Conservation (phyloP, 2,888 invertebrate species). For the Temnothorax unifasciatus region DNA sequence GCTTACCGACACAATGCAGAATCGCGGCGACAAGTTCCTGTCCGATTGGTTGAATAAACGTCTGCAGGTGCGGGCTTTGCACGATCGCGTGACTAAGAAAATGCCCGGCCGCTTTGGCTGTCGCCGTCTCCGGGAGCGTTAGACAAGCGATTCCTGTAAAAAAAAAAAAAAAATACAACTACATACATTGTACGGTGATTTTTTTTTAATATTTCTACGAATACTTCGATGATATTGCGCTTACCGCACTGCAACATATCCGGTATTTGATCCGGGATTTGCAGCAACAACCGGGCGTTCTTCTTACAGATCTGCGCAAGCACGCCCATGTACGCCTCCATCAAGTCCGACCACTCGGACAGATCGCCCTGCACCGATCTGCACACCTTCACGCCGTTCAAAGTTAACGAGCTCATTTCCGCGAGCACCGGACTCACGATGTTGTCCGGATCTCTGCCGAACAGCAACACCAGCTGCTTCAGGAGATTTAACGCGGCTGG, state of each 20-base stretch:
- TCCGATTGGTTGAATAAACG: slow-evolving; percentile 88
- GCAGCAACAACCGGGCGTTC: slow-evolving; percentile 85
- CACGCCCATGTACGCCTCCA: slow-evolving; percentile 90
- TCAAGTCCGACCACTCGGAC: slow-evolving; percentile 89
- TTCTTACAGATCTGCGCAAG: slow-evolving; percentile 90
- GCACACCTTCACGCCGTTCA: slow-evolving; percentile 81
- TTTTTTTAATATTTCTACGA: background rate
- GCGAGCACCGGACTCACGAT: slow-evolving; percentile 78
- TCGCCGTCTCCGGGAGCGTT: slow-evolving; percentile 88
- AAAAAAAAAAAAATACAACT: background rate
- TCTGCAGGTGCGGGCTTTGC: slow-evolving; percentile 87
- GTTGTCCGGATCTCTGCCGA: slow-evolving; percentile 85
- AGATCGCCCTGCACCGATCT: slow-evolving; percentile 85
- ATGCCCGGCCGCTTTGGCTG: slow-evolving; percentile 88
- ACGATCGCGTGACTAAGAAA: slow-evolving; percentile 89
- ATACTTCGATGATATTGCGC: slow-evolving; percentile 28
- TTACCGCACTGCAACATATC: slow-evolving; percentile 86
- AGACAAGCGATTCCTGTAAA: slow-evolving; percentile 88
- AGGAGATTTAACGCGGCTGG: slow-evolving; percentile 84
- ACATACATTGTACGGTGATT: background rate
- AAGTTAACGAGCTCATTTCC: slow-evolving; percentile 80
- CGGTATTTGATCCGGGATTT: slow-evolving; percentile 84
- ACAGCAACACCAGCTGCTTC: slow-evolving; percentile 86
- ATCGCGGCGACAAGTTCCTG: slow-evolving; percentile 89
- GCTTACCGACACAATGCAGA: slow-evolving; percentile 88